These are phyloP conservation scores for Pimephales promelas DNA, from an alignment of 2,113 vertebrate species.

Conservation along the genomic window DNA sequence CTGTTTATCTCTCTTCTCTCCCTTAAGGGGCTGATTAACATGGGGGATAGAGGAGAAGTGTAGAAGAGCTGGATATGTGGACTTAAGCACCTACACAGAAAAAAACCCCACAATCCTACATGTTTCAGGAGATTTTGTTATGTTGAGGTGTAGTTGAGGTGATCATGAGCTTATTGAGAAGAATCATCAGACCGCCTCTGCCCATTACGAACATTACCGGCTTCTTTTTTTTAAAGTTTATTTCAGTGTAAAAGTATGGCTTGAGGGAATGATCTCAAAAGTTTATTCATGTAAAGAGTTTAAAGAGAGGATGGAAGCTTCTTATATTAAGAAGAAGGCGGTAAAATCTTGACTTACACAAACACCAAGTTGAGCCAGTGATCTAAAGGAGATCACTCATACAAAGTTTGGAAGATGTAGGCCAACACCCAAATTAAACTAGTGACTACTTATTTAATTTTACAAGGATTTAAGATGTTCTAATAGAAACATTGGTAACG, in stretches of 20 bases:
- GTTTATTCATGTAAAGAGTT: constrained; percentile 19
- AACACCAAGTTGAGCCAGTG: not conserved
- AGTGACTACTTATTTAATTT: not conserved
- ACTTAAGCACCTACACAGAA: constrained; percentile 38
- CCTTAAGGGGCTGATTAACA: constrained; percentile 70
- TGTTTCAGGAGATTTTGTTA: constrained; percentile 29
- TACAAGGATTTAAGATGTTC: not conserved
- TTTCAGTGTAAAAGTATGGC: not conserved
- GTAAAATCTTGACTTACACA: not conserved
- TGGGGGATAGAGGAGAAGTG: constrained; percentile 65
- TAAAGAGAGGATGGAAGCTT: not conserved
- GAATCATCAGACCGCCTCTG: constrained; percentile 13
- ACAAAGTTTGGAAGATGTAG: not conserved
- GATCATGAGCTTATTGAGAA: constrained; percentile 35
- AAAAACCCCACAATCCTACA: constrained; percentile 29
- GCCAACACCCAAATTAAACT: not conserved
- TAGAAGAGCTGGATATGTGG: constrained; percentile 27
- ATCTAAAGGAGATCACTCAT: not conserved
- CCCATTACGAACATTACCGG: not conserved
- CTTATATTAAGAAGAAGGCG: not conserved
- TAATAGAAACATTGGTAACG: not conserved
- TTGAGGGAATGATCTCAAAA: constrained; percentile 18
- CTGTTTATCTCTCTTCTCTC: constrained; percentile 56
- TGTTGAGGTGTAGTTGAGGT: not conserved
- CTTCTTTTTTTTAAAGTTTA: constrained; percentile 13